These are phyloP conservation scores for Pelobates fuscus DNA, from an alignment of 2,113 vertebrate genomes.

Conservation along the genomic window DNA sequence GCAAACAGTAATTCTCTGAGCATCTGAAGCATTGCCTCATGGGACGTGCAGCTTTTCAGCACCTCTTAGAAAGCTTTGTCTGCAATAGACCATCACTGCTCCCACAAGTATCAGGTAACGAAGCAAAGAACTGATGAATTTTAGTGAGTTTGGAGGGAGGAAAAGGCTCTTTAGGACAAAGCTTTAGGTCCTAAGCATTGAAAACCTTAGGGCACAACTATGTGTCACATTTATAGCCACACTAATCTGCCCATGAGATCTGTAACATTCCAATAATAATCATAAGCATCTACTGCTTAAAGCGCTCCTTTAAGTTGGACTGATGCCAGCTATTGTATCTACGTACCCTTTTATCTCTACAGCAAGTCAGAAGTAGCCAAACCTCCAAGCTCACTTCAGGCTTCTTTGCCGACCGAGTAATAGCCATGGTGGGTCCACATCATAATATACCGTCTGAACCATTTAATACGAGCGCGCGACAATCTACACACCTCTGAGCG, in stretches of 20 bases:
- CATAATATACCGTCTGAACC: too few relatives aligned
- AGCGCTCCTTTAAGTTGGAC: constrained; percentile 65
- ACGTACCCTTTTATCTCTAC: constrained; percentile 62
- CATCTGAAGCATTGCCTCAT: constrained; percentile 63
- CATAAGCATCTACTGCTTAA: constrained; percentile 61
- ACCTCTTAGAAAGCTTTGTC: constrained; percentile 91
- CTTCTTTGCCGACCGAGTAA: too few relatives aligned
- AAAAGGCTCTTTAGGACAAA: constrained; percentile 63
- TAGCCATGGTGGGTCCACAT: constrained; percentile 12
- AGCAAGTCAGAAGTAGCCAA: background rate
- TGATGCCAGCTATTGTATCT: constrained; percentile 67
- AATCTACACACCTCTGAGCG: too few relatives aligned
- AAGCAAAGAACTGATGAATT: constrained; percentile 61
- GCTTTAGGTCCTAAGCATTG: constrained; percentile 50
- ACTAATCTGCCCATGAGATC: constrained; percentile 64
- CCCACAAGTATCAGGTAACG: constrained; percentile 94
- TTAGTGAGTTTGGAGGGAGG: constrained; percentile 62
- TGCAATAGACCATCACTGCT: constrained; percentile 79
- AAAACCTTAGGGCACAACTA: constrained; percentile 61
- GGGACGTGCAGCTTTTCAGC: constrained; percentile 84
- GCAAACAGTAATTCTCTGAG: constrained; percentile 68
- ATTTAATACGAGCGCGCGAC: too few relatives aligned
- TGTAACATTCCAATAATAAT: constrained; percentile 77
- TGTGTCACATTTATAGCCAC: constrained; percentile 68
- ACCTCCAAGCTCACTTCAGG: too few relatives aligned